Evolutionary conservation across 2,888 invertebrate species (phyloP), one percentile per base, ranked within the genome.

Genomic region (Ophion ventricosus): DNA sequence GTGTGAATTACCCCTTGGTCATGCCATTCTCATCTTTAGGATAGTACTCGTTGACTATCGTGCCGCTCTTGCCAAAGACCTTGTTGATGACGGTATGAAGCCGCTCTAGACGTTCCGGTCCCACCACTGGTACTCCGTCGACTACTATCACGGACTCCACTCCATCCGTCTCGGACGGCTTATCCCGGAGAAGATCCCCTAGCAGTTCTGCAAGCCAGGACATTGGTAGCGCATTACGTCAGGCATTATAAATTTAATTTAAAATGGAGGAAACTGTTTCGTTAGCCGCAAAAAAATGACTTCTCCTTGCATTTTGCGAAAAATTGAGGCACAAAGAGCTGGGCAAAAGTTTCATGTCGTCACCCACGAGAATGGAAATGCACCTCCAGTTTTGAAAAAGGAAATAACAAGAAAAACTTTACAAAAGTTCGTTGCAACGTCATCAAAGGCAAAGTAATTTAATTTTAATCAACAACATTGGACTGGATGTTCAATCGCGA

Each of bases 61-160:
- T 95, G 2, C 97, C 99, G 93, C 97, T 97, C 91, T 97, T 98
- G 77, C 96, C 96, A 93, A 98, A 98, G 73, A 99, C 95, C 94
- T 99, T 99, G 84, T 96, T 96, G 88, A 99, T 96, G 26, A 99
- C 98, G 84, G 96, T 96, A 92, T 98, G 97, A 64, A 99, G 95
- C 94, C 99, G 99, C 83, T 98, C 98, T 87, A 98, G 94, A 76
- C 98, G 96, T 88, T 98, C 98, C 54, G 97, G 97, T 75, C 98
- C 98, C 88, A 99, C 99, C 93, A 97, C 96, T 61, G 99, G 99
- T 80, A 98, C 97, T 87, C 99, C 98, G 93, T 99, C 99, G 11
- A 99, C 97, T 14, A 99, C 97, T 87, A 99, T 96, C 70, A 99
- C 98, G 90, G 97, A 97, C 93, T 99, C 99, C 78, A 99, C 98